Base-by-base conservation (phyloP, 2,888 invertebrate species). In the Macrophya alboannulata region DNA sequence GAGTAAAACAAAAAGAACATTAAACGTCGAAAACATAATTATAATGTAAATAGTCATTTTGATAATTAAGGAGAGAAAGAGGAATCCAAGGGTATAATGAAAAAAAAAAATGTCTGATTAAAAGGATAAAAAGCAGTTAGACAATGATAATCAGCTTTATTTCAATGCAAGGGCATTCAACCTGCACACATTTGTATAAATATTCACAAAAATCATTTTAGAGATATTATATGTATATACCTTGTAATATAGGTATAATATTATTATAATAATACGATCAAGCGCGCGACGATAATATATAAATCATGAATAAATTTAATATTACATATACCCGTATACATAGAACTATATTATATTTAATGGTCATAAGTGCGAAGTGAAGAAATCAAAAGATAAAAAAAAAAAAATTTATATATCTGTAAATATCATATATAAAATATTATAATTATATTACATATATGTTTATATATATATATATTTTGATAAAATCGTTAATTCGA, bases 151-250 rank as follows among this genome's bases (percentile, higher is more conserved):
- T 72, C 82, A 31, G 72, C 86, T 85, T 40, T 59, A 62, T 31
- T 82, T 76, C 68, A 83, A 85, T 17, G 84, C 65, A 85, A 87
- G 88, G 88, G 89, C 89, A 90, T 90, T 85, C 21, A 83, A 87
- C 84, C 72, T 87, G 48, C 83, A 84, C 37, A 68, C 86, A 86
- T 86, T 76, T 86, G 84, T 86, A 86, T 84, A 84, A 86, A 51
- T 25, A 74, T 88, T 87, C 84, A 85, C 86, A 51, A 68, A 76
- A 45, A 62, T 62, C 81, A 81, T 51, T 81, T 10, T 55, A 15
- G 25, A 9, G 15, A 37, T 12, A n/a, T n/a, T n/a, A n/a, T n/a
- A n/a, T n/a, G n/a, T n/a, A 25, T 15, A 55, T 55, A n/a, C 12
- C 37, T n/a, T n/a, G n/a, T 31, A 31, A 21, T 6, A 48, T 77